A percentile compares a stretch with the other conserved stretches of the same genome.
phyloP scores from a whole-genome alignment of 2,888 invertebrate species.

The Uropetala carovei region DNA sequence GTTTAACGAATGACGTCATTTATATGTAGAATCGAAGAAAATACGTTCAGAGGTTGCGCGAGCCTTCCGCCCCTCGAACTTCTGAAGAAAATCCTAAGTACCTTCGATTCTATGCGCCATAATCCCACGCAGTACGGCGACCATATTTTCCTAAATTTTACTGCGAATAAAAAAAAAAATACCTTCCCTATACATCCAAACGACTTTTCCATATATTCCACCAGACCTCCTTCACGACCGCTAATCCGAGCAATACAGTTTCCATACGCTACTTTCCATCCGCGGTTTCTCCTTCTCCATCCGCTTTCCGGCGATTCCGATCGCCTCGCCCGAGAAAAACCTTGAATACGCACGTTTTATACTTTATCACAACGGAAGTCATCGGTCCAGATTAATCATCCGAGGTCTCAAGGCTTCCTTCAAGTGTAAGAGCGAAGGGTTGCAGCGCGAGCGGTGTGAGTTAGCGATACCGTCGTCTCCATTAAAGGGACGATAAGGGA shows the following conservation, averaged over 20 bases:
- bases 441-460: background rate
- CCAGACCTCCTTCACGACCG: background rate
- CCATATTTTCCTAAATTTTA: background rate
- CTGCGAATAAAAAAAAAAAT: background rate
- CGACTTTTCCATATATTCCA: slow-evolving; percentile 3
- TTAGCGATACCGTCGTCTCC: background rate
- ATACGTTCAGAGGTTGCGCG: too few relatives aligned
- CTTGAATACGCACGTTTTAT: background rate
- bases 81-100: too few relatives aligned
- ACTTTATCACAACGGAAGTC: slow-evolving; percentile 40
- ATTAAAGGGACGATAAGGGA: background rate
- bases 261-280: background rate
- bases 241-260: background rate
- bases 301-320: background rate
- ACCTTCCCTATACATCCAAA: background rate
- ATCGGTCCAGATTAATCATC: slow-evolving; percentile 49
- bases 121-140: background rate
- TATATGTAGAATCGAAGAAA: too few relatives aligned
- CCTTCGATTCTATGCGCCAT: too few relatives aligned
- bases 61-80: too few relatives aligned
- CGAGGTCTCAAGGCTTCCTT: slow-evolving; percentile 30
- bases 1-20: too few relatives aligned
- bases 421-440: slow-evolving; percentile 9
- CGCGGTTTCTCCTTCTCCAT: slow-evolving; percentile 39
- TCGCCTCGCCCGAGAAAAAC: background rate